Percentiles rank a stretch among this genome's conserved stretches.
These are phyloP conservation scores for Chrysolina americana DNA, from an alignment of 2,888 invertebrate species.

Conservation along the genomic window DNA sequence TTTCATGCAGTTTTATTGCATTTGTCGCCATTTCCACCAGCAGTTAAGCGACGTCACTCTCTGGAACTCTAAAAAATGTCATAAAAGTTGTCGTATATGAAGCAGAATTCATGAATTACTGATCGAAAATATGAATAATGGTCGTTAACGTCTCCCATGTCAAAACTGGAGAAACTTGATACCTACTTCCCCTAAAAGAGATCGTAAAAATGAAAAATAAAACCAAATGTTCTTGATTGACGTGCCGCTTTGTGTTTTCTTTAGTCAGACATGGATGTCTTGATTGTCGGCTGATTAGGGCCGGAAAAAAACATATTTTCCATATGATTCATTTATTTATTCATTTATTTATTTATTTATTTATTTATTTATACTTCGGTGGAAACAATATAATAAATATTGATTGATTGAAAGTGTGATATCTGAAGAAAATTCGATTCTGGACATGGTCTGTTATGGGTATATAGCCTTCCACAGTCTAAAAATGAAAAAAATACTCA, in stretches of 20 bases:
- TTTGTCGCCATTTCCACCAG: constrained; percentile 54
- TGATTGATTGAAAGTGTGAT: too few relatives aligned
- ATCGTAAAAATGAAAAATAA: constrained; percentile 59
- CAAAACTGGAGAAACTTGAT: constrained; percentile 55
- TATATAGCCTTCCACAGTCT: too few relatives aligned
- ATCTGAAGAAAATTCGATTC: too few relatives aligned
- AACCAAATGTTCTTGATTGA: constrained; percentile 38
- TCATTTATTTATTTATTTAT: too few relatives aligned
- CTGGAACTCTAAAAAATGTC: constrained; percentile 41
- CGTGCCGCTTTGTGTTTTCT: constrained; percentile 22
- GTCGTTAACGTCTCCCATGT: constrained; percentile 59
- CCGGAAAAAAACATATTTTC: background rate
- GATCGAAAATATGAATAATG: constrained; percentile 65
- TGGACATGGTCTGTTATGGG: too few relatives aligned
- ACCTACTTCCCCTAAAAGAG: constrained; percentile 53
- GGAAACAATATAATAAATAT: too few relatives aligned
- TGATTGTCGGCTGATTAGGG: background rate
- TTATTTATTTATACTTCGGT: too few relatives aligned
- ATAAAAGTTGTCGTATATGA: constrained; percentile 67
- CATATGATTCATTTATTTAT: too few relatives aligned
- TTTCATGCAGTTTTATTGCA: constrained; percentile 57
- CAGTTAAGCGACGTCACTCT: constrained; percentile 59
- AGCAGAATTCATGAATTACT: constrained; percentile 62
- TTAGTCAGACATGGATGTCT: background rate
- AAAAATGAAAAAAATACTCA: too few relatives aligned